Evolutionary conservation across 30 jellyfish, hydroid and myxozoan species (phyloP).

Genomic region (Rhopilema esculentum): DNA sequence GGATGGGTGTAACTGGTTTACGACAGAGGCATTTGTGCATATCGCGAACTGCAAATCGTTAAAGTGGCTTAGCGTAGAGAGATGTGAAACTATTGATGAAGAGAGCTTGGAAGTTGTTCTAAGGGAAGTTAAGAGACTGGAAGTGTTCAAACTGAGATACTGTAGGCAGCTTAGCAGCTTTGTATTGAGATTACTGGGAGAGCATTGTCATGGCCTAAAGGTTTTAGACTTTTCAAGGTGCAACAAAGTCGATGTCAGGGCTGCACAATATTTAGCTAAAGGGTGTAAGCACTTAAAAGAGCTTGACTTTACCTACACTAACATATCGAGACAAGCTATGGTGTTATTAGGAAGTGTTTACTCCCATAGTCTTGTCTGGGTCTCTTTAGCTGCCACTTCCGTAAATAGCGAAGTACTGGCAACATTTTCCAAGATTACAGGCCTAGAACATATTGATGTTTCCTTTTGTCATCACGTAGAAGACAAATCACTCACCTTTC

Average conservation of each 20-base stretch:
- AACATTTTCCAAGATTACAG: neutral
- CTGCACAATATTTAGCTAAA: slow-evolving; percentile 4
- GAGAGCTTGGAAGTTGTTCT: slow-evolving; percentile 26
- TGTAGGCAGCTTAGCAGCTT: slow-evolving; percentile 31
- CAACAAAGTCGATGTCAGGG: slow-evolving; percentile 13
- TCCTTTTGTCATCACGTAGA: slow-evolving; percentile 29
- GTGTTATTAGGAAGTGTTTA: slow-evolving; percentile 1
- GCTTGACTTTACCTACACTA: slow-evolving; percentile 30
- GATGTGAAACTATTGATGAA: slow-evolving; percentile 31
- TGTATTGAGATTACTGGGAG: neutral
- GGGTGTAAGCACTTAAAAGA: slow-evolving; percentile 32
- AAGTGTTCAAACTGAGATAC: slow-evolving; percentile 35
- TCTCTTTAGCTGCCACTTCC: slow-evolving; percentile 20
- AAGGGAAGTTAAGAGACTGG: neutral
- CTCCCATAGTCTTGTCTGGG: slow-evolving; percentile 1
- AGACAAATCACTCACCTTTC: slow-evolving; percentile 18
- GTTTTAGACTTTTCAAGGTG: slow-evolving; percentile 59
- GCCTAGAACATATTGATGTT: slow-evolving; percentile 7
- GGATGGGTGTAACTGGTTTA: slow-evolving; percentile 50
- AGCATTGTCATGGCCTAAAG: slow-evolving; percentile 9
- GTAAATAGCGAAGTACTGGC: slow-evolving; percentile 16
- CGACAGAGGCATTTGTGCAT: slow-evolving; percentile 22
- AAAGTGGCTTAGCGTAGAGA: slow-evolving; percentile 13
- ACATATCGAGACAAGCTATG: slow-evolving; percentile 40
- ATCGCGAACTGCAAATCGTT: slow-evolving; percentile 20